These are phyloP conservation scores for Xestia rhomboidea DNA, from an alignment of 2,888 invertebrate species.

Conservation along the genomic window DNA sequence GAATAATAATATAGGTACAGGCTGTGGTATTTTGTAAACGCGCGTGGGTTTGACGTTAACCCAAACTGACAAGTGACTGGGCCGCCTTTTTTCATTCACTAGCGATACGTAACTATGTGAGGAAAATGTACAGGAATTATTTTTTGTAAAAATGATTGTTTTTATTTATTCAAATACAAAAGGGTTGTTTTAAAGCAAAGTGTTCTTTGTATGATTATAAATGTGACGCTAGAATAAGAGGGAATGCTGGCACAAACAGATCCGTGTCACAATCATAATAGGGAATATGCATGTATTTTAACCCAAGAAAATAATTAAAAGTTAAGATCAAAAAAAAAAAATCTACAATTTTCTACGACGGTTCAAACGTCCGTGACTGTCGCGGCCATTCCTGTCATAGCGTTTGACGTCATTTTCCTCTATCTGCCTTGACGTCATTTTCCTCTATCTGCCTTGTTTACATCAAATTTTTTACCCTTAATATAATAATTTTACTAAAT, in stretches of 20 bases:
- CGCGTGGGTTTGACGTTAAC: constrained; percentile 42
- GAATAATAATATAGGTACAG: neutral
- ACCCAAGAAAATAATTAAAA: no score
- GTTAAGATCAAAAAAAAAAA: no score
- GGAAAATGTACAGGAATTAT: neutral
- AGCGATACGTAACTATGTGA: neutral
- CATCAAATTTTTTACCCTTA: no score
- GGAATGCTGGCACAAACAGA: neutral
- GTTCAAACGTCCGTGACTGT: no score
- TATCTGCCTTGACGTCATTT: no score
- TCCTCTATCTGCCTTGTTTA: no score
- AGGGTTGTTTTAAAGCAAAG: neutral
- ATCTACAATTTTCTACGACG: no score
- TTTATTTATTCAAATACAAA: constrained; percentile 1
- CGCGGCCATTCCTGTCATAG: no score
- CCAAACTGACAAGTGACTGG: constrained; percentile 30
- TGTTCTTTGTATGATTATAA: neutral
- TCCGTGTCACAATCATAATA: neutral
- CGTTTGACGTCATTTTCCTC: no score
- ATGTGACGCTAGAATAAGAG: neutral
- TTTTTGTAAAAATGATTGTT: neutral
- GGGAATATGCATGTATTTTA: no score
- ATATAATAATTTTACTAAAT: no score
- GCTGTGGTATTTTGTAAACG: constrained; percentile 17
- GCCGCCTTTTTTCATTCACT: constrained; percentile 51